Evolutionary conservation across 1,140 invertebrate species (phyloP), one percentile per base, ranked within the genome.

Genomic region (Popillia japonica): DNA sequence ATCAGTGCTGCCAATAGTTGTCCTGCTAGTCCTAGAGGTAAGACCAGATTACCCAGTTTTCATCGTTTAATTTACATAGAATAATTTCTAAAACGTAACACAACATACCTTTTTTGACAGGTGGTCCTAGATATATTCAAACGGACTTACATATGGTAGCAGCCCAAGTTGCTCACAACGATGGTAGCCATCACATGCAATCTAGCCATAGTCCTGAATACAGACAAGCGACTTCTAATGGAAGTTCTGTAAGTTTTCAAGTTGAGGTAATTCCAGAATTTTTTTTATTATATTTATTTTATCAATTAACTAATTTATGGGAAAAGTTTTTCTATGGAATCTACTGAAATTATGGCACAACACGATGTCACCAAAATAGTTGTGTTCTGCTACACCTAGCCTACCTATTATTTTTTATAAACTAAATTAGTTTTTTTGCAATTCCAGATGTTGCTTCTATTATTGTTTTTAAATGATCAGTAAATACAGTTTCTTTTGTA

Each of bases 1-100:
- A 93, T 94, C 86, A 96, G 95, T 87, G 94, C 96, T 81, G 93
- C 96, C 41, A 99, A 99, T 88, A 99, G 97, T 80, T 99, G 97
- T 90, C 97, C 98, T 73, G 96, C 97, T 80, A 99, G 97, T 90
- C 98, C 97, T 27, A 91, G 97, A 72, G 92, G 93, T 86, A 78
- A 77, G 75, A 44, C 8, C n/a, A n/a, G n/a, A n/a, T n/a, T 42
- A 42, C 6, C 10, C 41, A 42, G n/a, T n/a, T 48, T n/a, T 48
- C 44, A 0, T 48, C 10, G 11, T n/a, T n/a, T 48, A 73, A 73
- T 8, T 41, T 40, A n/a, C n/a, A n/a, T n/a, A n/a, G n/a, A n/a
- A n/a, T n/a, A n/a, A n/a, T n/a, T n/a, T 0, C 27, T 74, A 40
- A 9, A 40, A 17, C 11, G 0, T 40, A 41, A 74, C n/a, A 17